Conservation (phyloP, 2,888 invertebrate genomes). For the Dicyrtomina minuta region DNA sequence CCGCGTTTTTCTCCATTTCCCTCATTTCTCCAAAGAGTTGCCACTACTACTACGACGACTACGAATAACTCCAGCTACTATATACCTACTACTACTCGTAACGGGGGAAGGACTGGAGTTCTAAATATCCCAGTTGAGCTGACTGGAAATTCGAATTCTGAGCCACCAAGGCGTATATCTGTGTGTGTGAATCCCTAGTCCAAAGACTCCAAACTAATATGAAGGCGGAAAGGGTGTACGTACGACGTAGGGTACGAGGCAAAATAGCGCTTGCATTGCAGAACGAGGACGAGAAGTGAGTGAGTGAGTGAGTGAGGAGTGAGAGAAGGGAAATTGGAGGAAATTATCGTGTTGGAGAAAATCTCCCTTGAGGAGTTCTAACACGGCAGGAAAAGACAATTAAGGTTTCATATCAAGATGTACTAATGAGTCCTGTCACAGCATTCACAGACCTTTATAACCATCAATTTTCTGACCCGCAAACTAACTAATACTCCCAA, state of each 20-base stretch:
- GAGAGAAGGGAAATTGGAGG: constrained; percentile 42
- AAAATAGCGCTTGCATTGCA: no score
- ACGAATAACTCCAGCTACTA: not conserved
- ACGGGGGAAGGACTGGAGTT: not conserved
- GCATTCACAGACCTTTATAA: constrained; percentile 42
- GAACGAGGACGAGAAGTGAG: not conserved
- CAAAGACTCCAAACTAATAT: no score
- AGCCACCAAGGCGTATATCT: no score
- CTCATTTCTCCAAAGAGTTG: not conserved
- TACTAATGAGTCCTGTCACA: constrained; percentile 52
- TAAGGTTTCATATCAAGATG: constrained; percentile 50
- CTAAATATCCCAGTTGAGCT: not conserved
- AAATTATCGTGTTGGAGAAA: constrained; percentile 42
- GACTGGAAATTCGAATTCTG: no score
- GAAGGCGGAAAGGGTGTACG: no score
- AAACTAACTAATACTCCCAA: not conserved
- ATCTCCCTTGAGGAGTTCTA: constrained; percentile 45
- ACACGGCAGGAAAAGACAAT: constrained; percentile 49
- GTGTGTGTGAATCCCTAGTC: no score
- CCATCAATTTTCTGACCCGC: constrained; percentile 38
- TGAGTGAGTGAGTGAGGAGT: not conserved
- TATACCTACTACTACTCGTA: not conserved
- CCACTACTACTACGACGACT: not conserved
- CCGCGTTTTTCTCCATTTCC: not conserved
- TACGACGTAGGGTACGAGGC: no score